These are phyloP conservation scores for Steinernema hermaphroditum DNA, from an alignment of 2,888 invertebrate species.

Conservation along the genomic window DNA sequence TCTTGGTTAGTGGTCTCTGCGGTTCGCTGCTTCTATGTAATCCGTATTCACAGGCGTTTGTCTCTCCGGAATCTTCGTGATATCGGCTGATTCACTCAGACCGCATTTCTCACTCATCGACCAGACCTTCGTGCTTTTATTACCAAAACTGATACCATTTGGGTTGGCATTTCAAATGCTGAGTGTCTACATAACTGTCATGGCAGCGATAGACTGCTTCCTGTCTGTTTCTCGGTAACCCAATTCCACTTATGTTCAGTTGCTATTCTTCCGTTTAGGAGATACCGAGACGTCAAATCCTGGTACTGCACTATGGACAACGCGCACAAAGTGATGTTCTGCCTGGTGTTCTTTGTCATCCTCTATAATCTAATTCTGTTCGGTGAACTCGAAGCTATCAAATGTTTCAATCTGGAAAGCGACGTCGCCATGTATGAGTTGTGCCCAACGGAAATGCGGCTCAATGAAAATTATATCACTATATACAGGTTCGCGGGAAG, in stretches of 20 bases:
- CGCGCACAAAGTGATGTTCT: constrained; percentile 43
- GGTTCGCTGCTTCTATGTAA: neutral
- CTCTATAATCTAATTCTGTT: constrained; percentile 57
- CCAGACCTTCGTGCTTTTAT: constrained; percentile 56
- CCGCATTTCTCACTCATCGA: constrained; percentile 56
- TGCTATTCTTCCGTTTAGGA: neutral
- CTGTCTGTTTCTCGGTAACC: constrained; percentile 50
- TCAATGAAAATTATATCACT: constrained; percentile 53
- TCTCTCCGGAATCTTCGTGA: constrained; percentile 59
- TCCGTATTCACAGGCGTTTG: constrained; percentile 52
- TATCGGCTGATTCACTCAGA: constrained; percentile 57
- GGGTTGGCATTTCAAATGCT: constrained; percentile 61
- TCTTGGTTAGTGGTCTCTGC: constrained; percentile 45
- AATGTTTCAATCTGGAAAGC: constrained; percentile 32
- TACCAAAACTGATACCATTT: constrained; percentile 59
- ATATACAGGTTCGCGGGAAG: constrained; percentile 53
- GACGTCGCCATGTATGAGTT: constrained; percentile 46
- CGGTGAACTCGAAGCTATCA: constrained; percentile 52
- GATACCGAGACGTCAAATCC: constrained; percentile 12
- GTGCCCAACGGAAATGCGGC: constrained; percentile 58
- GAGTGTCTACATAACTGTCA: constrained; percentile 59
- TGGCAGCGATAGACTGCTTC: constrained; percentile 60
- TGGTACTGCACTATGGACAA: constrained; percentile 42
- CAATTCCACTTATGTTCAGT: no score
- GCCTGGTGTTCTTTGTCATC: constrained; percentile 49